Conservation (phyloP, 1,140 invertebrate genomes). For the Drosophila lowei region DNA sequence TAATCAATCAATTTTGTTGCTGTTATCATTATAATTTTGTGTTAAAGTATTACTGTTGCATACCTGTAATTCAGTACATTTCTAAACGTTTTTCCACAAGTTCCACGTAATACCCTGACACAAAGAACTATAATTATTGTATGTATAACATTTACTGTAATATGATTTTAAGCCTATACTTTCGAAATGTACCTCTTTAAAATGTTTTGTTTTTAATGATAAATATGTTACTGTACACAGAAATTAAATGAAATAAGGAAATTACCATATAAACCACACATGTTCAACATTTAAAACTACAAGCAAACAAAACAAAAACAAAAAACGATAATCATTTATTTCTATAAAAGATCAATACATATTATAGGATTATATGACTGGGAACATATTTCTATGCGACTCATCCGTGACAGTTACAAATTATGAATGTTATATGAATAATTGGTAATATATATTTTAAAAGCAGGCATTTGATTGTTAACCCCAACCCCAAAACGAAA, state of each 20-base stretch:
- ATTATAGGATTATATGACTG: slow-evolving; percentile 22
- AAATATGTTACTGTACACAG: slow-evolving; percentile 41
- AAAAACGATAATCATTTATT: slow-evolving; percentile 10
- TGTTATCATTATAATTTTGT: slow-evolving; percentile 40
- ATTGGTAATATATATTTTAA: slow-evolving; percentile 47
- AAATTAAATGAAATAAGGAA: slow-evolving; percentile 40
- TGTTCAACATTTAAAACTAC: slow-evolving; percentile 41
- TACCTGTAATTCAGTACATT: slow-evolving; percentile 43
- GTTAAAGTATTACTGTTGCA: slow-evolving; percentile 54
- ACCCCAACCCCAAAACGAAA: slow-evolving; percentile 17
- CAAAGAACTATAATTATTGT: background rate
- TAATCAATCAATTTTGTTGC: slow-evolving; percentile 46
- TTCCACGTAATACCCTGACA: slow-evolving; percentile 19
- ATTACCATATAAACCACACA: slow-evolving; percentile 37
- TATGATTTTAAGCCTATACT: slow-evolving; percentile 40
- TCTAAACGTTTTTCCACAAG: slow-evolving; percentile 39
- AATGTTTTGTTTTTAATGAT: slow-evolving; percentile 42
- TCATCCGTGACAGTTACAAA: slow-evolving; percentile 27
- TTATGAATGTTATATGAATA: slow-evolving; percentile 40
- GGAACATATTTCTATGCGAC: slow-evolving; percentile 9
- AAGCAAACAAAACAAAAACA: slow-evolving; percentile 24
- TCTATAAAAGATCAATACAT: slow-evolving; percentile 30
- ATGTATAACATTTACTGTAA: slow-evolving; percentile 31
- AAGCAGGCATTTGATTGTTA: slow-evolving; percentile 32
- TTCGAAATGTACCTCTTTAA: slow-evolving; percentile 43